Evolutionary conservation across 2,113 vertebrate species (phyloP), one percentile per base, ranked within the genome.

Genomic region (Porphyrio hochstetteri): DNA sequence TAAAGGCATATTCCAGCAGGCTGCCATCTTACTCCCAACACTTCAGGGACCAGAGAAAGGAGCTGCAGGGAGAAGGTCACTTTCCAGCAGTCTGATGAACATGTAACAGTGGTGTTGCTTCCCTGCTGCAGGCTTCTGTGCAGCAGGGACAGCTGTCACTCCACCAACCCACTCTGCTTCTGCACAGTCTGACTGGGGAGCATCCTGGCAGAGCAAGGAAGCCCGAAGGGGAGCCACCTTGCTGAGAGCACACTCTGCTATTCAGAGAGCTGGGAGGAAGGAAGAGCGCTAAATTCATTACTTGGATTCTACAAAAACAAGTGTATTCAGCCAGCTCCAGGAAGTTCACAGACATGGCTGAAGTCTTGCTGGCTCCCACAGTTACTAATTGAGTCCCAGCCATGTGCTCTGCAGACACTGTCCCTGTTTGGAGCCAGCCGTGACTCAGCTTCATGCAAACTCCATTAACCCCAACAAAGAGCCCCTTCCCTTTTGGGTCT

Each of bases 371-470:
- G 92, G 83, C 86, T 84, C 25, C 69, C 2, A 16, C 53, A 69
- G 75, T 82, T 92, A 28, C 16, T 53, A 69, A 35, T 4, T 90
- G 77, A 83, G 68, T 52, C n/a, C 50, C 10, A 59, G 76, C 82
- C 80, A 40, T 64, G 42, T 75, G 68, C 44, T 94, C 57, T 79
- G 75, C 88, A 96, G 67, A 64, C 74, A n/a, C 28, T 75, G 87
- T 40, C 81, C 72, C 81, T 87, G 31, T 92, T 67, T 71, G 60
- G 48, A 79, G 48, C 81, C 88, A 93, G 90, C 75, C 36, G 0
- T 95, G 93, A 93, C 61, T 97, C 92, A 95, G 90, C 93, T 90
- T 85, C 57, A 31, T 65, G 75, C 18, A 40, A 79, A 76, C 24
- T 69, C 57, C 53, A 71, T 48, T 76, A 82, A 82, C 3, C 48